Conservation (phyloP, 2,797 vertebrate genomes). For the Propithecus perrieri region DNA sequence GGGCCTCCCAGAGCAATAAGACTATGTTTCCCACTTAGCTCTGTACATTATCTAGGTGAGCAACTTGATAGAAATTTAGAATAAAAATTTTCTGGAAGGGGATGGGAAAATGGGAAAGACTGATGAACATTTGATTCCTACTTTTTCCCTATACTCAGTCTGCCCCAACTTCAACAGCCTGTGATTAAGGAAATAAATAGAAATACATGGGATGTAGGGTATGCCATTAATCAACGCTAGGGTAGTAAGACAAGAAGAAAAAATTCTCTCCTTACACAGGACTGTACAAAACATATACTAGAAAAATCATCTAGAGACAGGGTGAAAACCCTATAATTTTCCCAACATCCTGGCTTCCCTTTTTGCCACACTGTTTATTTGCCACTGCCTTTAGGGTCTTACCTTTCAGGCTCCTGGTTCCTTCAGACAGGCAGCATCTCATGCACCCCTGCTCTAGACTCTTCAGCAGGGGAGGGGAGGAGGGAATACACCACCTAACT, state of each 20-base stretch:
- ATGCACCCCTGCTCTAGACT: not conserved
- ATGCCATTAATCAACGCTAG: constrained; percentile 28
- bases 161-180: not conserved
- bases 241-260: constrained; percentile 25
- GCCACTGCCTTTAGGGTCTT: not conserved
- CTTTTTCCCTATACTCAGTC: not conserved
- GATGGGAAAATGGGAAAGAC: not conserved
- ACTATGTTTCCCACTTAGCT: not conserved
- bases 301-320: not conserved
- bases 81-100: constrained; percentile 28
- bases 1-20: not conserved
- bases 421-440: not conserved
- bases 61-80: not conserved
- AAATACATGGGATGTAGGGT: not conserved
- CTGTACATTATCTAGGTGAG: not conserved
- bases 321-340: not conserved
- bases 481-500: fast-evolving
- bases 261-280: constrained; percentile 13
- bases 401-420: not conserved
- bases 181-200: constrained; percentile 62
- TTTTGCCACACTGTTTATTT: not conserved
- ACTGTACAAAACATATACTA: not conserved
- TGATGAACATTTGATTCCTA: constrained; percentile 22
- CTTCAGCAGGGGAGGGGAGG: not conserved
- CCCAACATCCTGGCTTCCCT: not conserved